Evolutionary conservation across 2,113 vertebrate genomes (phyloP), one percentile per base, ranked within the genome.

Genomic region (Chaetops frenatus): DNA sequence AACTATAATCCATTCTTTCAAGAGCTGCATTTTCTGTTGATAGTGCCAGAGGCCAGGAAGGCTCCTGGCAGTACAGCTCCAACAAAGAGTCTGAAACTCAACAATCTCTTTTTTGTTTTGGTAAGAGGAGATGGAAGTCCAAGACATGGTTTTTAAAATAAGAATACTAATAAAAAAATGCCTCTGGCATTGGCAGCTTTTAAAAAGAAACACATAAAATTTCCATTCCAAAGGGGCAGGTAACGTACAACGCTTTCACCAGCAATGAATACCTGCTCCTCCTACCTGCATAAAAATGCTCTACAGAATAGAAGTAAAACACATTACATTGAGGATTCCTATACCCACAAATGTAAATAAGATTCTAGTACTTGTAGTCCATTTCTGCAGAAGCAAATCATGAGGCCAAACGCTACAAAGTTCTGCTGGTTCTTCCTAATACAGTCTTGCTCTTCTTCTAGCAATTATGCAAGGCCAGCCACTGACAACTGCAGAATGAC

Each of bases 1-100:
- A 86, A 94, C 76, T 67, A 72, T n/a, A 33, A 35, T 67, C 44
- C 36, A 58, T 88, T 95, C 96, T 94, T 81, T 82, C 67, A 86
- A 58, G 50, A 88, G 53, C 28, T 82, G 66, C 31, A 50, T 73
- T 95, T 90, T 89, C 90, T 88, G 83, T 87, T 91, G 85, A 70
- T n/a, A 94, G 54, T 23, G 77, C 86, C 77, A 72, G 88, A 92
- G 80, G 91, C 94, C 86, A 96, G 91, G 95, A 96, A 95, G 61
- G 84, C 91, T 95, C 53, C 73, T 84, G 57, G 87, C 81, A 62
- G 31, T 9, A 50, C 33, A 76, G 64, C 29, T 90, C 67, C 25
- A 56, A 92, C 80, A 89, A 80, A 78, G 29, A 77, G 47, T 44
- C 71, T 3, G 1, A 69, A 78, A 85, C 21, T 2, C 35, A 95